phyloP scores from a whole-genome alignment of 2,888 invertebrate species.

The Nephrotoma flavescens region DNA sequence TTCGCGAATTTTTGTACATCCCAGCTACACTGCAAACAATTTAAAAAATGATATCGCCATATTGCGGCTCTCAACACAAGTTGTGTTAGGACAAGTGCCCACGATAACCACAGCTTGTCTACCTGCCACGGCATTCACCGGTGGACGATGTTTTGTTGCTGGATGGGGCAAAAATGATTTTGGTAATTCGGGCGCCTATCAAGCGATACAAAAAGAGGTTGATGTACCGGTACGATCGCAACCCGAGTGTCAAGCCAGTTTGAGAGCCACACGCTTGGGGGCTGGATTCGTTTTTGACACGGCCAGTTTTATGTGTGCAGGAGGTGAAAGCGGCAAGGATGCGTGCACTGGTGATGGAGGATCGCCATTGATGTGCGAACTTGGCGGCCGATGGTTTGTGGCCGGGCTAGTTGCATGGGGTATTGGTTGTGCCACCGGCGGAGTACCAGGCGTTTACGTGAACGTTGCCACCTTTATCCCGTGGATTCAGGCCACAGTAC shows the following conservation, averaged over 20 bases:
- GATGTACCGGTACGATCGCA: constrained; percentile 55
- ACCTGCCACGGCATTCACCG: constrained; percentile 35
- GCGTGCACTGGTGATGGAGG: constrained; percentile 54
- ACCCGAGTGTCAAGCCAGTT: constrained; percentile 45
- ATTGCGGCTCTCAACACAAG: constrained; percentile 45
- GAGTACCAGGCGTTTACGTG: constrained; percentile 64
- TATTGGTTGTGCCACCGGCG: constrained; percentile 44
- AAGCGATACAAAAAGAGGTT: constrained; percentile 58
- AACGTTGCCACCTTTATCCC: constrained; percentile 50
- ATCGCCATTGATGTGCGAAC: constrained; percentile 29
- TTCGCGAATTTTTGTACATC: constrained; percentile 41
- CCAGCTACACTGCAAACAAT: constrained; percentile 53
- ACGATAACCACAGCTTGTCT: constrained; percentile 49
- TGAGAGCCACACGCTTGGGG: constrained; percentile 51
- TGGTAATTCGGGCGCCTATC: constrained; percentile 38
- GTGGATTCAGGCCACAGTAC: constrained; percentile 43
- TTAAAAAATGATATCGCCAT: constrained; percentile 73
- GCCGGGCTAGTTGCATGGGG: constrained; percentile 41
- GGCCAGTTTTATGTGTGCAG: constrained; percentile 61
- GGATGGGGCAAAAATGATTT: constrained; percentile 84
- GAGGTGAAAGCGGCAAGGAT: constrained; percentile 60
- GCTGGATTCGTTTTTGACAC: constrained; percentile 43
- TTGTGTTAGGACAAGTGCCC: constrained; percentile 38
- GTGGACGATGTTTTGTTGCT: constrained; percentile 44
- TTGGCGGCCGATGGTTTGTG: constrained; percentile 27